These are phyloP conservation scores for Micrasema minimum DNA, from an alignment of 1,140 invertebrate genomes.

Conservation along the genomic window DNA sequence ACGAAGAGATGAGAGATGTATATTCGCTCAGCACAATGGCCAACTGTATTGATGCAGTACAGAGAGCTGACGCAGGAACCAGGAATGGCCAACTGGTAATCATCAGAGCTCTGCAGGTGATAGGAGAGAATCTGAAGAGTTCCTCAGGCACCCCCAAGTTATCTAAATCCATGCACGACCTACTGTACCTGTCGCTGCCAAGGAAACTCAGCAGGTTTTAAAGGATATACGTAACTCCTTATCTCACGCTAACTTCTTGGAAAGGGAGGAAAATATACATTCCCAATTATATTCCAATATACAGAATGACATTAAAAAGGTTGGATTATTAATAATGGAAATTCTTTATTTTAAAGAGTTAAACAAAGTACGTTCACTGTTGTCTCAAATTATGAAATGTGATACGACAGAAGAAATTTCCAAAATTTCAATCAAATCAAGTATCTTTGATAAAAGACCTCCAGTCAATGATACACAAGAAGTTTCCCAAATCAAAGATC, in stretches of 20 bases:
- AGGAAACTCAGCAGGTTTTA: neutral
- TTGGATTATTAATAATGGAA: neutral
- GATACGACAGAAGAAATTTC: neutral
- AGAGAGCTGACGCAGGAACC: neutral
- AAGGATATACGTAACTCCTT: neutral
- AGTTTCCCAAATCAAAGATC: neutral
- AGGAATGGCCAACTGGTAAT: neutral
- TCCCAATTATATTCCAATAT: constrained; percentile 3
- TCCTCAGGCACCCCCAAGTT: neutral
- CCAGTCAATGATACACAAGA: neutral
- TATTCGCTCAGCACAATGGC: neutral
- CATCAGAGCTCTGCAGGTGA: neutral
- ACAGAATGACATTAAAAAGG: constrained; percentile 2
- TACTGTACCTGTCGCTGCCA: neutral
- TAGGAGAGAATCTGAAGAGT: neutral
- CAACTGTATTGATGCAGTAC: neutral
- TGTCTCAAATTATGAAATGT: neutral
- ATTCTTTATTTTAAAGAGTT: neutral
- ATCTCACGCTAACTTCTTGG: neutral
- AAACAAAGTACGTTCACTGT: neutral
- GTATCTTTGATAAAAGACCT: neutral
- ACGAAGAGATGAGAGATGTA: neutral
- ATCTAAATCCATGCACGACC: neutral
- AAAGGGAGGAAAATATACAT: neutral
- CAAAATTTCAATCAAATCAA: neutral